Evolutionary conservation across 1,140 invertebrate species (phyloP).

Genomic region (Brachionus asplanchnoidis): DNA sequence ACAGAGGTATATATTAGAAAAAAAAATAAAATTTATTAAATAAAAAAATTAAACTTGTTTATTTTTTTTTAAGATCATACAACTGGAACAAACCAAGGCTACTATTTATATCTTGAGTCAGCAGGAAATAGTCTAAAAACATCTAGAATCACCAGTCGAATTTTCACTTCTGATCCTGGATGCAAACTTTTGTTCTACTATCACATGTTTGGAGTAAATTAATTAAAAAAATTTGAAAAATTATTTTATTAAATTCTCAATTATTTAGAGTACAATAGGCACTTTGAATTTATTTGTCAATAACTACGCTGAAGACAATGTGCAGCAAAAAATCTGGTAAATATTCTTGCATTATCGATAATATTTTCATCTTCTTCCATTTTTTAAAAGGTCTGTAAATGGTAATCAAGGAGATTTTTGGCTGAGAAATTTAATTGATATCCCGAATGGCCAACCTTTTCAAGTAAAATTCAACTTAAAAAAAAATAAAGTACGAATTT

Average conservation of each 20-base stretch:
- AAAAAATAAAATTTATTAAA: no score
- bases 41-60: no score
- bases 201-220: constrained; percentile 42
- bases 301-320: constrained; percentile 2
- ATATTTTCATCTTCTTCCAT: neutral
- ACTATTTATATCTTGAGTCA: constrained; percentile 22
- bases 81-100: constrained; percentile 24
- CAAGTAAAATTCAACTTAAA: neutral
- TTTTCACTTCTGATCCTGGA: constrained; percentile 22
- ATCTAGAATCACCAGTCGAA: constrained; percentile 48
- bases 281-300: neutral
- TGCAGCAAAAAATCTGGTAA: constrained; percentile 14
- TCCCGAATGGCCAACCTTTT: neutral
- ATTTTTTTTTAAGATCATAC: constrained; percentile 24
- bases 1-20: neutral
- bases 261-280: constrained; percentile 9
- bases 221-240: neutral
- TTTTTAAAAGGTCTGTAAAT: neutral
- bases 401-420: constrained; percentile 36
- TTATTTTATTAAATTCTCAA: neutral
- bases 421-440: constrained; percentile 22
- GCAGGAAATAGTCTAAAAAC: constrained; percentile 45
- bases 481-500: neutral
- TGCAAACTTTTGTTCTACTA: constrained; percentile 35
- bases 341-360: neutral